Conservation (phyloP, 2,113 vertebrate genomes). For the Macquaria australasica region DNA sequence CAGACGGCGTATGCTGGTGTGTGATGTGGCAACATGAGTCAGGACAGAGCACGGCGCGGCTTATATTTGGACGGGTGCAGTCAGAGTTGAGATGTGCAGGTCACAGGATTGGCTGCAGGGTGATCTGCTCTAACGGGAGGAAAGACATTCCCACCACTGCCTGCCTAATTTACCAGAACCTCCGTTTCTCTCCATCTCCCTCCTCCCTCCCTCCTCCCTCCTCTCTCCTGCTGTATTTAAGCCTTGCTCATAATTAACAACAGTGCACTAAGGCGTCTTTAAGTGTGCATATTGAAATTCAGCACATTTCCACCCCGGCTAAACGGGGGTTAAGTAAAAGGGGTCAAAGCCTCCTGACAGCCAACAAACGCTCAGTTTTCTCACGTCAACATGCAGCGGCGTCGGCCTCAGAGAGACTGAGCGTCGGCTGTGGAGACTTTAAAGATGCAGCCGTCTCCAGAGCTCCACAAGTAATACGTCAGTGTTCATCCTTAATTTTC, state of each 20-base stretch:
- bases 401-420: not conserved
- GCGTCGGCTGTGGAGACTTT: not conserved
- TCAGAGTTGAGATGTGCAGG: conserved; percentile 26
- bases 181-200: not conserved
- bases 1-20: not conserved
- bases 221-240: conserved; percentile 23
- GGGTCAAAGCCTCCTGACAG: not conserved
- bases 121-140: conserved; percentile 24
- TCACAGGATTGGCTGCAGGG: conserved; percentile 46
- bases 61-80: not conserved
- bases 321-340: conserved; percentile 35
- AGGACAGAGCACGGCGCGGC: not conserved
- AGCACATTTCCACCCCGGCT: not conserved
- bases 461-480: conserved; percentile 24
- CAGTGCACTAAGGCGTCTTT: conserved; percentile 8
- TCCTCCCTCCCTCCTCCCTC: not conserved
- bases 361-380: not conserved
- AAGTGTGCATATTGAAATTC: conserved; percentile 13
- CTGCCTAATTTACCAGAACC: conserved; percentile 56
- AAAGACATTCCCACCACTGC: conserved; percentile 41
- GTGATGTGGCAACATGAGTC: conserved; percentile 19
- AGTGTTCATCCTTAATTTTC: conserved; percentile 2
- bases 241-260: conserved; percentile 44
- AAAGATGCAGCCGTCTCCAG: conserved; percentile 32
- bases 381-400: conserved; percentile 45